These are phyloP conservation scores for Thripadectes ignobilis DNA, from an alignment of 2,797 vertebrate genomes.

Conservation along the genomic window DNA sequence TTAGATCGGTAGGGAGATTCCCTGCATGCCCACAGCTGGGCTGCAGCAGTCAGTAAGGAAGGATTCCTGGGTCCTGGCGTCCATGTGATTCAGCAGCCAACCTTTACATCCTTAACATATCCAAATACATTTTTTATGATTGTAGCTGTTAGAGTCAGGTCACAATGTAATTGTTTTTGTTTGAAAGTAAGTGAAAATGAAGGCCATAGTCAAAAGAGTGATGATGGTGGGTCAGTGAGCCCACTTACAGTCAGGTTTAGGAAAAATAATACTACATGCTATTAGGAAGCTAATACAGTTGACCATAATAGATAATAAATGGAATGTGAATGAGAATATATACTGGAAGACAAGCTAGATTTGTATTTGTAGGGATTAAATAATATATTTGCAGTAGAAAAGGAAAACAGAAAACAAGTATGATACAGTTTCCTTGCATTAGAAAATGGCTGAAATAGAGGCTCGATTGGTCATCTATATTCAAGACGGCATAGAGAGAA, in stretches of 20 bases:
- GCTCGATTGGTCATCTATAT: background rate
- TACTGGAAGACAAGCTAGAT: background rate
- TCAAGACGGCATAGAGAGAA: background rate
- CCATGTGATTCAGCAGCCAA: background rate
- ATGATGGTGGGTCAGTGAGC: background rate
- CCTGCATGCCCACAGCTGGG: accelerated
- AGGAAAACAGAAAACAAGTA: background rate
- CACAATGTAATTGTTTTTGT: background rate
- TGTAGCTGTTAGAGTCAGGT: background rate
- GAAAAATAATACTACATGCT: background rate
- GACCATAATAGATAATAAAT: background rate
- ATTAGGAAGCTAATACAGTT: background rate
- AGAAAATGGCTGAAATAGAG: background rate
- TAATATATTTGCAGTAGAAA: background rate
- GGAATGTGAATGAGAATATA: background rate
- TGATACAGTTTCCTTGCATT: background rate
- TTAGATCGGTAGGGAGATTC: background rate
- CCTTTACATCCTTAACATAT: background rate
- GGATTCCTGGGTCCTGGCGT: background rate
- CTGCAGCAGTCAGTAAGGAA: background rate
- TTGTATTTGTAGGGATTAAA: background rate
- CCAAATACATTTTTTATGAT: background rate
- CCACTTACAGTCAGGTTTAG: background rate
- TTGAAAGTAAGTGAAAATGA: background rate
- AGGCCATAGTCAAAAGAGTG: background rate